Conservation (phyloP, 2,888 invertebrate genomes). For the Dasypolia templi region DNA sequence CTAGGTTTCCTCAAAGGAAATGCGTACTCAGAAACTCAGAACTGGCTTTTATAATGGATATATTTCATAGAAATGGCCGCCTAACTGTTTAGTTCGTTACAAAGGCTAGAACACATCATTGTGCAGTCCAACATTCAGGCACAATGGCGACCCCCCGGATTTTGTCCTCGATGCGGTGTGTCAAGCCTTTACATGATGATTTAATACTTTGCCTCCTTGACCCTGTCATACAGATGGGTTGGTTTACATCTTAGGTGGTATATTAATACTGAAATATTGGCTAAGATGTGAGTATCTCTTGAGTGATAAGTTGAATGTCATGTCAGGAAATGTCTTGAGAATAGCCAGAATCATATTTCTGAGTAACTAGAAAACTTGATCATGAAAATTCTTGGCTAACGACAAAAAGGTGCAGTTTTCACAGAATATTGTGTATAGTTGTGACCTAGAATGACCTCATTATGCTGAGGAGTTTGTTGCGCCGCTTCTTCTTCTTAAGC, state of each 20-base stretch:
- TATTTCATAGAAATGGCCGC: constrained; percentile 46
- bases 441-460: no score
- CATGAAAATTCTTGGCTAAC: no score
- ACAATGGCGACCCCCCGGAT: constrained; percentile 60
- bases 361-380: no score
- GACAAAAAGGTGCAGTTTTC: no score
- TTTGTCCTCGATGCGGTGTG: constrained; percentile 39
- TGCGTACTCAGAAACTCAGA: constrained; percentile 14
- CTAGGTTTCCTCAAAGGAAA: constrained; percentile 21
- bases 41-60: constrained; percentile 51
- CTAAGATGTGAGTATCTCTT: no score
- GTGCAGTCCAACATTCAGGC: constrained; percentile 42
- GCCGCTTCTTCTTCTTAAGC: no score
- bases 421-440: no score
- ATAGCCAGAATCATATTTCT: no score
- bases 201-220: constrained; percentile 38
- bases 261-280: not conserved
- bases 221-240: constrained; percentile 21
- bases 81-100: constrained; percentile 40
- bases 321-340: no score
- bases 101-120: constrained; percentile 50
- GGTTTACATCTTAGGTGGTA: constrained; percentile 22
- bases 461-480: no score
- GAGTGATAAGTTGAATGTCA: no score
- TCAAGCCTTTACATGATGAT: constrained; percentile 38